Evolutionary conservation across 2,113 vertebrate genomes (phyloP).

Genomic region (Notarius lentiginosus): DNA sequence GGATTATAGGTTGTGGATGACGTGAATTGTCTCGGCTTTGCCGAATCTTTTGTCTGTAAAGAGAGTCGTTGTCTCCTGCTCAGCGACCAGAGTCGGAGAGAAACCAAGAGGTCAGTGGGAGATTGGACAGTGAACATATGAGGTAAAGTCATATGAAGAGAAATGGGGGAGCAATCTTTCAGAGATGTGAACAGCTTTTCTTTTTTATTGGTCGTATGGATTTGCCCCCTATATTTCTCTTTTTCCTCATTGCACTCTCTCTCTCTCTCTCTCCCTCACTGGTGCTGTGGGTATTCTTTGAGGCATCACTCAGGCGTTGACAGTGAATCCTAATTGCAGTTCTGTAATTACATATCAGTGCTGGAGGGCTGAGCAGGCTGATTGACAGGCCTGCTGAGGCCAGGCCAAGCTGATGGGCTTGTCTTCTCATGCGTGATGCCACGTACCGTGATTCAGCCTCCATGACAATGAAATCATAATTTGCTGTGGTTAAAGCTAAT

Average conservation of each 20-base stretch:
- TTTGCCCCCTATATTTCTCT: background rate
- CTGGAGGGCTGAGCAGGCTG: constrained; percentile 46
- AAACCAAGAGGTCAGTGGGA: constrained; percentile 14
- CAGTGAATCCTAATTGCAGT: constrained; percentile 52
- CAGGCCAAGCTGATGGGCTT: constrained; percentile 45
- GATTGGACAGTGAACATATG: constrained; percentile 31
- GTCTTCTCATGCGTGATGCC: constrained; percentile 51
- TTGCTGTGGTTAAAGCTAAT: constrained; percentile 55
- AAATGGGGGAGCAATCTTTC: constrained; percentile 29
- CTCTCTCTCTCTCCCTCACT: constrained; percentile 8
- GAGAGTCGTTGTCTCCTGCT: constrained; percentile 14
- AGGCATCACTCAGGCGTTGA: constrained; percentile 52
- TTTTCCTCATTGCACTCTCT: background rate
- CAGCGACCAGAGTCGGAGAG: background rate
- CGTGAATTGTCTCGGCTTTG: constrained; percentile 16
- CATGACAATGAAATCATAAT: constrained; percentile 56
- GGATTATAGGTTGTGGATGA: constrained; percentile 34
- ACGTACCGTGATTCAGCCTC: constrained; percentile 45
- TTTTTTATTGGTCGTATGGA: constrained; percentile 25
- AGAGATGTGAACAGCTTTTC: constrained; percentile 36
- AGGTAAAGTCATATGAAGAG: constrained; percentile 34
- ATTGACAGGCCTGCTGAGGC: constrained; percentile 55
- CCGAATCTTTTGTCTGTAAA: constrained; percentile 29
- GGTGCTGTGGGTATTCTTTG: constrained; percentile 2
- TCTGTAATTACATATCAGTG: constrained; percentile 58